Evolutionary conservation across 2,888 invertebrate species (phyloP).

Genomic region (Slavum lentiscoides): DNA sequence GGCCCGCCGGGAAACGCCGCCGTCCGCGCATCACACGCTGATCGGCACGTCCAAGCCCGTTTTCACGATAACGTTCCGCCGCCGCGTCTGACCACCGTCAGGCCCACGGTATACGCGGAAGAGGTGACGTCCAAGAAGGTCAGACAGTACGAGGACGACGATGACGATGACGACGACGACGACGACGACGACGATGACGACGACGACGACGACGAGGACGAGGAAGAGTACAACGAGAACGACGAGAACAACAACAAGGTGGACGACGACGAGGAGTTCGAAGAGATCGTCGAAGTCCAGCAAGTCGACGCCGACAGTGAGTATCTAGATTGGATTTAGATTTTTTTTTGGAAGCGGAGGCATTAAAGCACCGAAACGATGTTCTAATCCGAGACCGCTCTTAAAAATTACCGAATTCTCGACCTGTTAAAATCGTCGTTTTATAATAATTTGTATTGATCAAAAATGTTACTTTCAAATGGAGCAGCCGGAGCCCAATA

Average conservation of each 20-base stretch:
- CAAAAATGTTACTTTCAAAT: no score
- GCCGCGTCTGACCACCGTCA: constrained; percentile 27
- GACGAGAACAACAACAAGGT: constrained; percentile 54
- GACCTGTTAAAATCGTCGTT: no score
- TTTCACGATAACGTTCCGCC: constrained; percentile 44
- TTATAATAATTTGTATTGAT: no score
- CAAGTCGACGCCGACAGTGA: constrained; percentile 53
- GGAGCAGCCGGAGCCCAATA: no score
- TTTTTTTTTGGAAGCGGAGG: no score
- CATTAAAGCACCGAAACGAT: no score
- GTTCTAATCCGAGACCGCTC: no score
- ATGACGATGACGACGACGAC: constrained; percentile 58
- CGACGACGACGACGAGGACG: constrained; percentile 57
- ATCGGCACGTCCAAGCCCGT: constrained; percentile 34
- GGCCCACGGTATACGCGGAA: constrained; percentile 57
- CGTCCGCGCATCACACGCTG: background rate
- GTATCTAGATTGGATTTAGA: background rate
- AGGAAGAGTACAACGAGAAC: constrained; percentile 49
- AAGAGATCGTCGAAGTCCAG: constrained; percentile 54
- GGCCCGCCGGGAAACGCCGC: constrained; percentile 2
- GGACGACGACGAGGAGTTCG: constrained; percentile 54
- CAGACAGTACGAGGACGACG: constrained; percentile 56
- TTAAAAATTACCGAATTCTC: no score
- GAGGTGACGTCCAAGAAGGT: constrained; percentile 57
- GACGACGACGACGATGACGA: constrained; percentile 58